Base-by-base conservation (phyloP, 2,113 vertebrate species). In the Lasiurus cinereus region DNA sequence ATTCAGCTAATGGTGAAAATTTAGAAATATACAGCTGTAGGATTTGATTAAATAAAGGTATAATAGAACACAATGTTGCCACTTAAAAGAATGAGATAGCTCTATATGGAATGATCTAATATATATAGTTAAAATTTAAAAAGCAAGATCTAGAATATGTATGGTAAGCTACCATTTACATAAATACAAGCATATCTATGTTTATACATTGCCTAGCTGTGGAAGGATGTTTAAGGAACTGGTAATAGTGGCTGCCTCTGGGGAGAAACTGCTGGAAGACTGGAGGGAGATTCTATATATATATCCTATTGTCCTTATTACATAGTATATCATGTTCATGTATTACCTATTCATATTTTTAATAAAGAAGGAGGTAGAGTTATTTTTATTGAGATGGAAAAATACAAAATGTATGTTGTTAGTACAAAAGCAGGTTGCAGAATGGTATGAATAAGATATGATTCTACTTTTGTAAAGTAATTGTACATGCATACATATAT, bases 361-460 rank as follows among this genome's bases (percentile, higher is more conserved):
- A 52, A 66, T 85, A 95, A 95, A 88, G 85, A 74, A 77, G 52
- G 36, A 92, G 14, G 48, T 74, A 96, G 70, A 91, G 83, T 29
- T 94, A 91, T 93, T 91, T 97, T 93, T 96, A 84, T 52, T 87
- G 79, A 95, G 72, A 90, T 92, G n/a, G n/a, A 93, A 96, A 96
- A 95, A 87, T 83, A 92, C 76, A 96, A 96, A 92, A 90, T 84
- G 56, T 21, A 69, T 50, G 93, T 93, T 95, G 66, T 97, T 93
- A 88, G 43, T 83, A 88, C 86, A 48, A 94, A 77, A 96, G 66
- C 36, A 92, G 85, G 62, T 64, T 90, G 56, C 27, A 78, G 59
- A 78, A 85, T 74, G 59, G 29, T 11, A 67, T 94, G 93, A 94
- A 94, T 82, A 93, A 18, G 67, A 77, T 73, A 76, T 73, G 72